A percentile compares a stretch with the other conserved stretches of the same genome.
Evolutionary conservation across 2,888 invertebrate species (phyloP).

Genomic region (Tridacna gigas): DNA sequence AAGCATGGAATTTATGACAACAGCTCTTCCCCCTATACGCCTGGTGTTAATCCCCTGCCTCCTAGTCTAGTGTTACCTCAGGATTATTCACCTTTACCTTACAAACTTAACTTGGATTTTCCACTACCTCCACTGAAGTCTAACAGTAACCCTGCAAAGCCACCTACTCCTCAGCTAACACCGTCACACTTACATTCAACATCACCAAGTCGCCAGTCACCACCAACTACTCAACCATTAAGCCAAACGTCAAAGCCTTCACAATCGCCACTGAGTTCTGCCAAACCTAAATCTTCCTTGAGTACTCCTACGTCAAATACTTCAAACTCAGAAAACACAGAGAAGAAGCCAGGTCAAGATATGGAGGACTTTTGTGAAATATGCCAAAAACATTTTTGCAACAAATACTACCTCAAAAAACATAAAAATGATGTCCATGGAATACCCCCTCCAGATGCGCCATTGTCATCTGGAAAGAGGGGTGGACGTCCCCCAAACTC

Average conservation of each 20-base stretch:
- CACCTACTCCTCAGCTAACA: constrained; percentile 56
- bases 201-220: constrained; percentile 66
- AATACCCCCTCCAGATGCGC: constrained; percentile 79
- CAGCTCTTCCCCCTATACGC: constrained; percentile 73
- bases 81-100: constrained; percentile 64
- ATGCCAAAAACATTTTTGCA: constrained; percentile 86
- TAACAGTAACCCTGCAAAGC: constrained; percentile 49
- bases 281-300: constrained; percentile 56
- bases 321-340: constrained; percentile 43
- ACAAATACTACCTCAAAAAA: constrained; percentile 86
- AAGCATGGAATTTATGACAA: constrained; percentile 93
- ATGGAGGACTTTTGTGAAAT: constrained; percentile 85
- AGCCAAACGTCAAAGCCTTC: constrained; percentile 60
- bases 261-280: constrained; percentile 54
- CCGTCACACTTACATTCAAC: constrained; percentile 61
- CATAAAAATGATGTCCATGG: constrained; percentile 85
- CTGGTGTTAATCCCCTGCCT: constrained; percentile 67
- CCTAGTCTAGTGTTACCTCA: constrained; percentile 73
- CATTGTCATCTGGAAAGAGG: constrained; percentile 68
- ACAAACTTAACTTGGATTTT: constrained; percentile 61
- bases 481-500: constrained; percentile 74
- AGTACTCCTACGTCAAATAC: constrained; percentile 37
- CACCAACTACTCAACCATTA: constrained; percentile 63
- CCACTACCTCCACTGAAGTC: constrained; percentile 67
- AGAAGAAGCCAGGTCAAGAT: constrained; percentile 66